These are phyloP conservation scores for Drosophila bocki DNA, from an alignment of 1,140 invertebrate species.

Conservation along the genomic window DNA sequence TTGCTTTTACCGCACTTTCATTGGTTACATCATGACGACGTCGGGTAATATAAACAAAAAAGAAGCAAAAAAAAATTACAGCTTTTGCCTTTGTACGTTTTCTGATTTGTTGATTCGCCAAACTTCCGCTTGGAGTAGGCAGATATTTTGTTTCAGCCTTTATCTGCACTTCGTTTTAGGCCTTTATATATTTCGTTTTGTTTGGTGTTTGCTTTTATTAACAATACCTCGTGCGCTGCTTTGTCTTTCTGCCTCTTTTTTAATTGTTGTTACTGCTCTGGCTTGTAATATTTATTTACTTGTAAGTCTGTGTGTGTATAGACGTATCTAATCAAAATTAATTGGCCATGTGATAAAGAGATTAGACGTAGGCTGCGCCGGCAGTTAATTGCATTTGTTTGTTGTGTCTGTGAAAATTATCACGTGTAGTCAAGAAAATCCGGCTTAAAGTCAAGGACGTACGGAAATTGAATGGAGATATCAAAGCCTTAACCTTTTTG, in stretches of 20 bases:
- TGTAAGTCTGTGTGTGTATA: not conserved
- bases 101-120: conserved; percentile 55
- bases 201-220: conserved; percentile 22
- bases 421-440: conserved; percentile 21
- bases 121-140: conserved; percentile 61
- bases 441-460: conserved; percentile 69
- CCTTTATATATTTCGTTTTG: conserved; percentile 46
- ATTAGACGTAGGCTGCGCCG: conserved; percentile 45
- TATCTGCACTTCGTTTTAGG: conserved; percentile 60
- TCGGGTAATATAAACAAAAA: conserved; percentile 30
- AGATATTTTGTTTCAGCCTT: conserved; percentile 51
- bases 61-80: conserved; percentile 32
- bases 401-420: conserved; percentile 26
- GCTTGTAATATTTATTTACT: conserved; percentile 30
- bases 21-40: conserved; percentile 64
- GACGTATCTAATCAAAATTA: conserved; percentile 68
- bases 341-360: conserved; percentile 79
- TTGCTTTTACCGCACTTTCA: conserved; percentile 65
- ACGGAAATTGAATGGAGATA: conserved; percentile 47
- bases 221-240: not conserved
- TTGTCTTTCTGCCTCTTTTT: conserved; percentile 9
- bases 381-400: conserved; percentile 62
- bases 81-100: conserved; percentile 42
- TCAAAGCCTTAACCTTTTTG: conserved; percentile 8
- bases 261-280: conserved; percentile 20